Conservation (phyloP, 1,140 invertebrate species). For the Cyrtorhinus lividipennis region DNA sequence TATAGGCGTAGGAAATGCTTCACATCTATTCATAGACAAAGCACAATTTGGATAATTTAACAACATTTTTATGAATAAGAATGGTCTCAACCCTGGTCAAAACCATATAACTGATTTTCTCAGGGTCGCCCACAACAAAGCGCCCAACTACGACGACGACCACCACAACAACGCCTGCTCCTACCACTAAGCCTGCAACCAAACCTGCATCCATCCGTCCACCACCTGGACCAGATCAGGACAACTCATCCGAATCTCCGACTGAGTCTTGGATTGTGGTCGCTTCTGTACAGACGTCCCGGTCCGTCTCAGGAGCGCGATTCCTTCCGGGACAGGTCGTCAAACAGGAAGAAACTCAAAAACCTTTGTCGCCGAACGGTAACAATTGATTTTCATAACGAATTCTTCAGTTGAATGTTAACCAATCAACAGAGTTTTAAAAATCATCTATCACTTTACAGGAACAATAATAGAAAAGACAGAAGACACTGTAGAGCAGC, state of each 20-base stretch:
- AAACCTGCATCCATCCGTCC: not conserved
- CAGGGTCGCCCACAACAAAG: not conserved
- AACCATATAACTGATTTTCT: no score
- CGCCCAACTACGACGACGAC: not conserved
- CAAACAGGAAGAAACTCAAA: constrained; percentile 50
- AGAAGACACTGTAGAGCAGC: not conserved
- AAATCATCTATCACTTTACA: constrained; percentile 6
- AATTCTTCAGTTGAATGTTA: not conserved
- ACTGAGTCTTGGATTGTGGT: constrained; percentile 58
- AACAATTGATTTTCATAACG: not conserved
- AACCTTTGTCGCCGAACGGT: constrained; percentile 32
- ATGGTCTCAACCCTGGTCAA: no score
- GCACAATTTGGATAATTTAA: no score
- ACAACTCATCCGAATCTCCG: constrained; percentile 28
- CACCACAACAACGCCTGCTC: not conserved
- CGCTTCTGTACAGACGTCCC: constrained; percentile 68
- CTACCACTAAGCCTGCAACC: not conserved
- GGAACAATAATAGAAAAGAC: constrained; percentile 4
- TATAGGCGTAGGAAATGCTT: no score
- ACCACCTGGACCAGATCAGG: constrained; percentile 8
- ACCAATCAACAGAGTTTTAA: not conserved
- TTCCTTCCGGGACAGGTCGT: constrained; percentile 59
- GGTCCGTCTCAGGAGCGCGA: constrained; percentile 63
- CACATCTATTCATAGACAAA: no score
- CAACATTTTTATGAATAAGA: no score